A percentile compares a stretch with the other conserved stretches of the same genome.
Evolutionary conservation across 2,113 vertebrate genomes (phyloP).

Genomic region (Camelus bactrianus): DNA sequence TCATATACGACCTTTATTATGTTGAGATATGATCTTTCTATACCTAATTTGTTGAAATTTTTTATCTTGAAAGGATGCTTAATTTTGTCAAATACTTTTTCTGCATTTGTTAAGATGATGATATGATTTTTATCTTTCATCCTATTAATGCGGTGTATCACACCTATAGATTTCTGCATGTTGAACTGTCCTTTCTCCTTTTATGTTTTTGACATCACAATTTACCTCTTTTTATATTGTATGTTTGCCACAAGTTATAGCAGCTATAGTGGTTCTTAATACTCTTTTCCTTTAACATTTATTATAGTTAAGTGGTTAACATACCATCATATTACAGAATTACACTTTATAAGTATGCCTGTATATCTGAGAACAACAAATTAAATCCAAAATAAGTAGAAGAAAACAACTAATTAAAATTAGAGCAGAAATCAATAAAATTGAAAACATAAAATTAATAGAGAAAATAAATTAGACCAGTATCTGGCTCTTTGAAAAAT

Average conservation of each 20-base stretch:
- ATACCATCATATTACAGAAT: background rate
- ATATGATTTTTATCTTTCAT: background rate
- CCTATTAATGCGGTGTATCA: background rate
- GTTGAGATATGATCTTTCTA: background rate
- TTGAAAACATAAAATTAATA: background rate
- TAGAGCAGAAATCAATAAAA: background rate
- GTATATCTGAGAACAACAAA: background rate
- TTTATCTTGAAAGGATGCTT: background rate
- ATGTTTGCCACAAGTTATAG: background rate
- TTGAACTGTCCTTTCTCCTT: background rate
- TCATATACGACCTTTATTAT: background rate
- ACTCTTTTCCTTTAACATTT: background rate
- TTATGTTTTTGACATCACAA: background rate
- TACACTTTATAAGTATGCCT: background rate
- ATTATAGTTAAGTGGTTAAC: background rate
- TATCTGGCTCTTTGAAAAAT: background rate
- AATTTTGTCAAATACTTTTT: background rate
- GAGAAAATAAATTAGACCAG: background rate
- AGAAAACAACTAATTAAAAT: background rate
- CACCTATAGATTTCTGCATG: background rate
- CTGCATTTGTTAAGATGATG: background rate
- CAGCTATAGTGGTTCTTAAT: background rate
- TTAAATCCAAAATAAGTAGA: background rate
- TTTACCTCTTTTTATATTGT: background rate
- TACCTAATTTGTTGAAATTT: background rate